Percentiles rank a stretch among this genome's conserved stretches.
Conservation (phyloP, 1,140 invertebrate species). For the Leptinotarsa undecemlineata region DNA sequence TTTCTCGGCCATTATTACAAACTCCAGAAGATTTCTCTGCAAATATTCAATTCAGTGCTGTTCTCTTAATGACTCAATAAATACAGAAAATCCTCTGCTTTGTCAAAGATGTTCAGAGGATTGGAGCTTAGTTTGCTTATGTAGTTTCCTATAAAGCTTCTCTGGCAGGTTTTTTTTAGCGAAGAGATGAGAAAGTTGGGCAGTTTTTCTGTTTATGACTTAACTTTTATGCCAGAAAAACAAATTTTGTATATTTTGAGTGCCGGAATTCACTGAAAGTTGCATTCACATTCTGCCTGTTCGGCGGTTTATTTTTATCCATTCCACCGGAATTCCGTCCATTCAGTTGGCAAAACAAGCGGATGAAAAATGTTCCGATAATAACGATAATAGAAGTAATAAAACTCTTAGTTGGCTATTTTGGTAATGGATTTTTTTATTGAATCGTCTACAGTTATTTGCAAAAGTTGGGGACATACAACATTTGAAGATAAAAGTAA, state of each 20-base stretch:
- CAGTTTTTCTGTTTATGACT: conserved; percentile 3
- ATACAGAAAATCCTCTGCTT: neutral
- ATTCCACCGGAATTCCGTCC: too few species aligned
- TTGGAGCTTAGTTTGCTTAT: neutral
- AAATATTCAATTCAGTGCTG: conserved; percentile 8
- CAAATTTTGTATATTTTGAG: neutral
- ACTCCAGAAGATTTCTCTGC: neutral
- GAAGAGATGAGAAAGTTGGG: neutral
- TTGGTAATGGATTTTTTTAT: too few species aligned
- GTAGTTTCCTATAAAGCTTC: neutral
- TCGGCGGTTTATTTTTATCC: too few species aligned
- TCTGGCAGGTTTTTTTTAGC: neutral
- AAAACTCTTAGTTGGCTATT: too few species aligned
- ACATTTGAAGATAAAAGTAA: too few species aligned
- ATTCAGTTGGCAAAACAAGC: too few species aligned
- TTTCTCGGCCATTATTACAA: neutral
- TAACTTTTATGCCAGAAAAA: neutral
- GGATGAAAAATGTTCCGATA: too few species aligned
- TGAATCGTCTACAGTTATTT: too few species aligned
- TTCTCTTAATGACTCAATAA: conserved; percentile 3
- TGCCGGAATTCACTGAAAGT: too few species aligned
- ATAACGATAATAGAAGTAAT: too few species aligned
- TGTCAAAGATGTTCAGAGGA: neutral
- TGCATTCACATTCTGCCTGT: too few species aligned
- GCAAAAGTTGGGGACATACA: too few species aligned